Evolutionary conservation across 2,888 invertebrate species (phyloP).

Genomic region (Peribatodes rhomboidaria): DNA sequence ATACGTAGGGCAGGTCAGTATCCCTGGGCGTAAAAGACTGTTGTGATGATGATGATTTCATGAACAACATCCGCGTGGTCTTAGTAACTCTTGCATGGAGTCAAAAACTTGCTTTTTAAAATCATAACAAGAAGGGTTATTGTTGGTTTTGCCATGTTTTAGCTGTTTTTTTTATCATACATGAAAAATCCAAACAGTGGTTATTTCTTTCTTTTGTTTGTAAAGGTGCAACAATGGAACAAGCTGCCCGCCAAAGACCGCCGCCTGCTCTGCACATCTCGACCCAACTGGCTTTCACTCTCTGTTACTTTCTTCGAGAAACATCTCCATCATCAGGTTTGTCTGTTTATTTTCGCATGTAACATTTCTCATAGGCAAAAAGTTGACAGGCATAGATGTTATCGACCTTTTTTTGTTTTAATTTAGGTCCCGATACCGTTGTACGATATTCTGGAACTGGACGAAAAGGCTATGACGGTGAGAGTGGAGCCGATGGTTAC

Average conservation of each 20-base stretch:
- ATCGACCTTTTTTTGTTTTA: background rate
- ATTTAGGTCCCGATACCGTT: constrained; percentile 86
- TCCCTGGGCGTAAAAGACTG: background rate
- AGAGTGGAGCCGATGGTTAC: constrained; percentile 90
- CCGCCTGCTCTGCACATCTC: constrained; percentile 88
- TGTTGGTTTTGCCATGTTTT: no score
- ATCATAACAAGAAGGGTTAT: no score
- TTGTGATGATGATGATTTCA: no score
- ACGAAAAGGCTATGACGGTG: constrained; percentile 86
- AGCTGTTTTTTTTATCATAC: no score
- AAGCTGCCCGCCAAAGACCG: constrained; percentile 73
- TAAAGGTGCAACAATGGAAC: constrained; percentile 84
- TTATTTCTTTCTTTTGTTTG: no score
- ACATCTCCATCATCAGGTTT: constrained; percentile 83
- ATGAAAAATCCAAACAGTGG: no score
- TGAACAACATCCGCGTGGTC: no score
- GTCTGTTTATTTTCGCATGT: no score
- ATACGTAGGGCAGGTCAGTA: no score
- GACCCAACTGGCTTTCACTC: constrained; percentile 90
- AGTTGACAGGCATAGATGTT: background rate
- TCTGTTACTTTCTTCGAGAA: constrained; percentile 90
- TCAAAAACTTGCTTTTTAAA: no score
- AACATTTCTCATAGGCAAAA: background rate
- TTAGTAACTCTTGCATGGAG: no score
- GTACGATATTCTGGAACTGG: constrained; percentile 87